A percentile compares a stretch with the other conserved stretches of the same genome.
Conservation (phyloP, 2,888 invertebrate species). For the Melanotus villosus region DNA sequence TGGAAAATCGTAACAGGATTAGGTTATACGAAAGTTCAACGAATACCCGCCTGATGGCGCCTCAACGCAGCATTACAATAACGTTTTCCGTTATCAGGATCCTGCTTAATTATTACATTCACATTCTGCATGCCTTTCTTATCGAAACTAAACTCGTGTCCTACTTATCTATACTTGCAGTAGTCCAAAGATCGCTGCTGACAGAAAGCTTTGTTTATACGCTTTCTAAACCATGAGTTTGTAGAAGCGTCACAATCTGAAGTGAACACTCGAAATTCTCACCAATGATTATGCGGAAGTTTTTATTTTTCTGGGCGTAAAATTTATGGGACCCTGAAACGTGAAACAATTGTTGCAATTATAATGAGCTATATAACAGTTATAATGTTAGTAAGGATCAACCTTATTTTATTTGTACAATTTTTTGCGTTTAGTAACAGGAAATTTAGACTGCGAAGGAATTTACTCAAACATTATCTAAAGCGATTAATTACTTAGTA, state of each 20-base stretch:
- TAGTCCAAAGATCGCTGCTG: slow-evolving; percentile 8
- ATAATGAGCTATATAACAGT: no score
- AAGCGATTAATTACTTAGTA: no score
- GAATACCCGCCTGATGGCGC: background rate
- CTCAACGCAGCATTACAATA: slow-evolving; percentile 1
- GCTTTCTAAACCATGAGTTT: slow-evolving; percentile 3
- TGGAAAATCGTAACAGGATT: slow-evolving; percentile 7
- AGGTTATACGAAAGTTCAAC: background rate
- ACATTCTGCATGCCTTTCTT: slow-evolving; percentile 6
- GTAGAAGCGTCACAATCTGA: background rate
- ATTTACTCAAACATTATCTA: no score
- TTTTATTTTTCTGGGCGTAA: background rate
- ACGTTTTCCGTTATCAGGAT: slow-evolving; percentile 1
- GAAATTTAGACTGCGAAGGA: no score
- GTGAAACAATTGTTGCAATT: no score
- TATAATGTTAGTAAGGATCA: no score
- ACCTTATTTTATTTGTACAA: no score
- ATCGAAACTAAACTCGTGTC: slow-evolving; percentile 16
- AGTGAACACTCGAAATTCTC: background rate
- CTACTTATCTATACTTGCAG: slow-evolving; percentile 16
- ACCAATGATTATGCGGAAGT: background rate
- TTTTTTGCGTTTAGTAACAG: no score
- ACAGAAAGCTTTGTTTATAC: slow-evolving; percentile 8
- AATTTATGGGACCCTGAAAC: no score
- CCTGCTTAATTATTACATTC: slow-evolving; percentile 16